Evolutionary conservation across 2,888 invertebrate species (phyloP), one percentile per base, ranked within the genome.

Genomic region (Physocephala rufipes): DNA sequence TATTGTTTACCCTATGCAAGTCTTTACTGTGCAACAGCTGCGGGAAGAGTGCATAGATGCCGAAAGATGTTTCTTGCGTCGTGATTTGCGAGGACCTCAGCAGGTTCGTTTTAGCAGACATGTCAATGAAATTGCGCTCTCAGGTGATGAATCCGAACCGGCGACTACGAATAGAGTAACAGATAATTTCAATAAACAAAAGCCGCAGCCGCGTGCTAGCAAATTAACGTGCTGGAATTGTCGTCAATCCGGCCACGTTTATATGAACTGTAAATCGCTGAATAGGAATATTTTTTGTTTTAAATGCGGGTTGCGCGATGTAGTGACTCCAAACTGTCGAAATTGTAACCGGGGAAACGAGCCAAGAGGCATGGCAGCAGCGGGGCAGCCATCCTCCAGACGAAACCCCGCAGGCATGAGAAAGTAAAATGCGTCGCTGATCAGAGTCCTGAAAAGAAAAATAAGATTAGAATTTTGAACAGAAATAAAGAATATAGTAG

Each of bases 241-340:
- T 4, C 30, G 62, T 9, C 15, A 36, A 7, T 19, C 1, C 28
- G 69, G 69, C 0, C 69, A 69, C 12, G 36, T 49, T 1, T 62
- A 49, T 53, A 36, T 61, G 49, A 53, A 62, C 13, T 69, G 69
- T 28, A 15, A 24, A 45, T 45, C 45, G 3, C 1, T 16, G 5
- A 26, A 70, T 19, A 24, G 70, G n/a, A 45, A 16, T 0, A 43
- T 70, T 4, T 70, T 70, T 47, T 70, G 70, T 16, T 70, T 47
- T 30, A 70, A 65, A 16, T 70, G 65, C 19, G 70, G 70, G 4
- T 16, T 65, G 47, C 26, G 3, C 0, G 55, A 55, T 9, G 58
- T 49, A 1, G 45, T 65, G 2, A 55, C 65, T 1, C 65, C 70
- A 1, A 65, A 58, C 19, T 70, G 70, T 13, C 70, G 58, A 1